These are phyloP conservation scores for Craniophora ligustri DNA, from an alignment of 2,888 invertebrate species.

Conservation along the genomic window DNA sequence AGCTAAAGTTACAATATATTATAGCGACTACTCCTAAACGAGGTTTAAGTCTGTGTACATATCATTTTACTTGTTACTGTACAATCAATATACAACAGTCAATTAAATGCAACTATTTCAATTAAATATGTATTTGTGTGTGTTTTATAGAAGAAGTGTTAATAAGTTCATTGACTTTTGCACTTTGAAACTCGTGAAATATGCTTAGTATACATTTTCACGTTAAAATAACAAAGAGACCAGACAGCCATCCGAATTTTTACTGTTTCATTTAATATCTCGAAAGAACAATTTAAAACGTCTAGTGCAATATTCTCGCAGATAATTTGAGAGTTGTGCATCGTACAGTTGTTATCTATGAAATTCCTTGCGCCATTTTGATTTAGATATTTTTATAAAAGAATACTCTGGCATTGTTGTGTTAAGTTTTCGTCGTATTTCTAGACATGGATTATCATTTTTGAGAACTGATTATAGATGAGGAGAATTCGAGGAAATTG, in stretches of 20 bases:
- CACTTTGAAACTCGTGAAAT: slow-evolving; percentile 19
- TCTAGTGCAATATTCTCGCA: slow-evolving; percentile 34
- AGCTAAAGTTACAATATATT: too few relatives aligned
- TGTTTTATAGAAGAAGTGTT: too few relatives aligned
- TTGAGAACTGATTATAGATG: too few relatives aligned
- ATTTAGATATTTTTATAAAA: slow-evolving; percentile 31
- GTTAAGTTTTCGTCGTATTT: slow-evolving; percentile 23
- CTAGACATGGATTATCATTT: background rate
- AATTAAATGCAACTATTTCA: too few relatives aligned
- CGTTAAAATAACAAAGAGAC: slow-evolving; percentile 33
- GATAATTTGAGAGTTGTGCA: slow-evolving; percentile 30
- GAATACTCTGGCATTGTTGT: slow-evolving; percentile 13
- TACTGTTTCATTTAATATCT: slow-evolving; percentile 37
- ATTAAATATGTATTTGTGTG: too few relatives aligned
- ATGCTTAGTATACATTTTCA: slow-evolving; percentile 29
- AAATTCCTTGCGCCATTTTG: slow-evolving; percentile 31
- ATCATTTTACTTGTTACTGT: too few relatives aligned
- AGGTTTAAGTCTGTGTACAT: too few relatives aligned
- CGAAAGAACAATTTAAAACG: slow-evolving; percentile 36
- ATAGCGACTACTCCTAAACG: too few relatives aligned
- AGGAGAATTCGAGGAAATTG: too few relatives aligned
- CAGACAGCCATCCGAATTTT: slow-evolving; percentile 38
- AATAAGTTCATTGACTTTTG: slow-evolving; percentile 20
- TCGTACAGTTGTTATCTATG: slow-evolving; percentile 25
- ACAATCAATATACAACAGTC: too few relatives aligned